Evolutionary conservation across 2,113 vertebrate genomes (phyloP).

Genomic region (Rhabdomys dilectus): DNA sequence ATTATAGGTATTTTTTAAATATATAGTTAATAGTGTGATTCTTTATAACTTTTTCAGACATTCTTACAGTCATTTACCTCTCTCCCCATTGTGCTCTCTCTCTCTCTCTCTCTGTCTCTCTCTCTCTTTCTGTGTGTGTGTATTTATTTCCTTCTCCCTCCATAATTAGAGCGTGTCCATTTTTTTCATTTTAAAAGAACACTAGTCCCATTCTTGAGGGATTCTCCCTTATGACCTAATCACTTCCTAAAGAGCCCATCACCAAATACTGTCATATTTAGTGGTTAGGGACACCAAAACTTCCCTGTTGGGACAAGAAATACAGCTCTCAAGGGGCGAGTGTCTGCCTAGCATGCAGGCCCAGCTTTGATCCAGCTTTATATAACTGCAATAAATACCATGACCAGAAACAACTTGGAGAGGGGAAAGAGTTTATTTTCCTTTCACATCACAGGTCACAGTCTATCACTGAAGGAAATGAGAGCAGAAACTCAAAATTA

Average conservation of each 20-base stretch:
- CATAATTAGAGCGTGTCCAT: not conserved
- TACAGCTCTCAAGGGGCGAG: not conserved
- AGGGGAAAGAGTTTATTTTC: no score
- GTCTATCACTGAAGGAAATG: not conserved
- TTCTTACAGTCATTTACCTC: not conserved
- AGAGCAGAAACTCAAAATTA: not conserved
- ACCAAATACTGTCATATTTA: not conserved
- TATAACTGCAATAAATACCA: not conserved
- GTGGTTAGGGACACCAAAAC: not conserved
- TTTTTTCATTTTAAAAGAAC: not conserved
- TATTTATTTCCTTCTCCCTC: not conserved
- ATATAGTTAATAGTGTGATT: not conserved
- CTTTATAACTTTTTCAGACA: not conserved
- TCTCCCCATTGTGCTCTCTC: not conserved
- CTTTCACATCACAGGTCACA: not conserved
- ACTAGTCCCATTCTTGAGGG: not conserved
- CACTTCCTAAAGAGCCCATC: not conserved
- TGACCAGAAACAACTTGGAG: not conserved
- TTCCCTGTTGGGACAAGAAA: not conserved
- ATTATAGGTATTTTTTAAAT: not conserved
- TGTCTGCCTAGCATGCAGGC: not conserved
- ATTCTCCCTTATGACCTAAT: not conserved
- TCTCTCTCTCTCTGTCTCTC: not conserved
- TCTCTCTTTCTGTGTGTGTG: not conserved
- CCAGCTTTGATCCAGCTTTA: not conserved